These are phyloP conservation scores for Amaurobius ferox DNA, from an alignment of 2,888 invertebrate genomes.

Conservation along the genomic window DNA sequence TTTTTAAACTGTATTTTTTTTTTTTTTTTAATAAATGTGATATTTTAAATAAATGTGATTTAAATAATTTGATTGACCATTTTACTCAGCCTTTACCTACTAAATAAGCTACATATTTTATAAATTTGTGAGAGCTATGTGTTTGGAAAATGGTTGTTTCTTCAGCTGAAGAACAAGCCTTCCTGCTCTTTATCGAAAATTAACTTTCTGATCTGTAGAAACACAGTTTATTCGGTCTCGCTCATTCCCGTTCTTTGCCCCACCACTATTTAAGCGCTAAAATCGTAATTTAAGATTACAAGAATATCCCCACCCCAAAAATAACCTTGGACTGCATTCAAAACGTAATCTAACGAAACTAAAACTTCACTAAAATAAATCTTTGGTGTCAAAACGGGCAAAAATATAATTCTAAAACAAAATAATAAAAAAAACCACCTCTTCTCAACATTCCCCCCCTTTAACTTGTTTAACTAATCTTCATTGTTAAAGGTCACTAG, in stretches of 20 bases:
- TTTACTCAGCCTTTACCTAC: no score
- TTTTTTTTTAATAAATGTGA: no score
- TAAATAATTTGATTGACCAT: no score
- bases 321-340: conserved; percentile 53
- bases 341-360: conserved; percentile 41
- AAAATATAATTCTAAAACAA: conserved; percentile 21
- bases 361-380: conserved; percentile 58
- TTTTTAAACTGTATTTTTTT: no score
- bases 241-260: neutral
- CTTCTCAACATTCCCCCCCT: conserved; percentile 42
- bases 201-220: no score
- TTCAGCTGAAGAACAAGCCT: neutral
- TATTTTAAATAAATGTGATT: no score
- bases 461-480: conserved; percentile 69
- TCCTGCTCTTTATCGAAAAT: no score
- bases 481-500: conserved; percentile 68
- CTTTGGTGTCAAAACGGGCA: conserved; percentile 55
- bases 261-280: neutral
- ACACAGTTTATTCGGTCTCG: no score
- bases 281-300: conserved; percentile 28
- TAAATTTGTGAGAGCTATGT: no score
- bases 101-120: no score
- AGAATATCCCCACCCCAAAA: conserved; percentile 43
- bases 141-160: conserved; percentile 17
- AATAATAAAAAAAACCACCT: conserved; percentile 31